phyloP scores from a whole-genome alignment of 2,797 vertebrate species.

The Percopsis omiscomaycus region DNA sequence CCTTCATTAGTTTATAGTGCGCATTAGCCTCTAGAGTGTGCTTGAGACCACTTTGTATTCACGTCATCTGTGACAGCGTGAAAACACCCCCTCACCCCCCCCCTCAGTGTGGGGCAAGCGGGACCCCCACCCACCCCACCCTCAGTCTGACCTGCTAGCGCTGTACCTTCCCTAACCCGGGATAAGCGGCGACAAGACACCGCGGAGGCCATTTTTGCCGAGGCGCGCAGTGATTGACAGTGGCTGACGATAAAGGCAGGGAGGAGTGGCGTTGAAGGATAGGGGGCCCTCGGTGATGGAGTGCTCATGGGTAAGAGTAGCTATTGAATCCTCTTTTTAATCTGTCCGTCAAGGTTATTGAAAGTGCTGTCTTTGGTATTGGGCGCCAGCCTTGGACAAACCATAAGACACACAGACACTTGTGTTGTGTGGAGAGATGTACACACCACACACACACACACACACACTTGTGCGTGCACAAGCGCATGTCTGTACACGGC shows the following conservation, averaged over 20 bases:
- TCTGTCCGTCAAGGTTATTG: constrained; percentile 80
- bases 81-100: background rate
- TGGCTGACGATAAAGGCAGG: constrained; percentile 67
- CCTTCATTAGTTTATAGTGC: too few relatives aligned
- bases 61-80: constrained; percentile 4
- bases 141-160: constrained; percentile 36
- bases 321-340: constrained; percentile 78
- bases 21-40: constrained; percentile 2
- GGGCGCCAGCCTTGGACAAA: constrained; percentile 66
- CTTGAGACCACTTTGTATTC: constrained; percentile 18
- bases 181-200: constrained; percentile 52
- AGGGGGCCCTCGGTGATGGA: constrained; percentile 63
- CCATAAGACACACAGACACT: constrained; percentile 25
- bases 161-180: background rate
- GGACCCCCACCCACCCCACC: background rate
- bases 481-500: too few relatives aligned
- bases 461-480: background rate
- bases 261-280: constrained; percentile 65
- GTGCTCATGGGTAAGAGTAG: constrained; percentile 70
- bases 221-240: constrained; percentile 65
- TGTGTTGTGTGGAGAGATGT: constrained; percentile 28
- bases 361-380: constrained; percentile 77
- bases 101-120: background rate
- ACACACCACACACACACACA: constrained; percentile 48
- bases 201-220: constrained; percentile 56